Evolutionary conservation across 2,888 invertebrate species (phyloP).

Genomic region (Alsophila aescularia): DNA sequence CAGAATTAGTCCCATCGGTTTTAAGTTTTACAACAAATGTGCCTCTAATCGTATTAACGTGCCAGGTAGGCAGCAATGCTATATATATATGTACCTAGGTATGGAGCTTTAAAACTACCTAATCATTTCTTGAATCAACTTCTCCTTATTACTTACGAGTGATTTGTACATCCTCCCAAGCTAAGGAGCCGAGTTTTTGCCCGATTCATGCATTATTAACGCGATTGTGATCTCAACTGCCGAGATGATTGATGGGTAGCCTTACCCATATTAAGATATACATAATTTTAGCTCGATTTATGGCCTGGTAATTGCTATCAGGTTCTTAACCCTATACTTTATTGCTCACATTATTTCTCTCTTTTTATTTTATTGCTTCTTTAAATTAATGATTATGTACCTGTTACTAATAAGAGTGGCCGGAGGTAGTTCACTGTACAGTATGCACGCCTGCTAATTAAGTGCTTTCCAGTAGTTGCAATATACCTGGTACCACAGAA

Average conservation of each 20-base stretch:
- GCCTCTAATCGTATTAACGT: no score
- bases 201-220: conserved; percentile 16
- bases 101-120: neutral
- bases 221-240: conserved; percentile 17
- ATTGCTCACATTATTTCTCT: neutral
- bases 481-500: no score
- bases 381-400: neutral
- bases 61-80: no score
- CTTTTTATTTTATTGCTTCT: neutral
- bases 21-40: no score
- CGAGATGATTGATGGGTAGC: conserved; percentile 21
- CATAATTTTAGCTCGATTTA: conserved; percentile 24
- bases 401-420: no score
- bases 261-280: conserved; percentile 23
- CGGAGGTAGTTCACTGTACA: no score
- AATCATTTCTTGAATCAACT: neutral
- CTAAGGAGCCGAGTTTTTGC: conserved; percentile 20
- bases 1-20: no score
- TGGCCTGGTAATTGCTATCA: conserved; percentile 14
- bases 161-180: conserved; percentile 5
- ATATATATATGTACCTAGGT: neutral
- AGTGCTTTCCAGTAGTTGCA: no score
- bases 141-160: no score
- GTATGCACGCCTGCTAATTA: no score
- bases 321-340: conserved; percentile 7